Percentiles rank a stretch among this genome's conserved stretches.
phyloP scores from a whole-genome alignment of 2,797 vertebrate species.

The Urophycis tenuis region DNA sequence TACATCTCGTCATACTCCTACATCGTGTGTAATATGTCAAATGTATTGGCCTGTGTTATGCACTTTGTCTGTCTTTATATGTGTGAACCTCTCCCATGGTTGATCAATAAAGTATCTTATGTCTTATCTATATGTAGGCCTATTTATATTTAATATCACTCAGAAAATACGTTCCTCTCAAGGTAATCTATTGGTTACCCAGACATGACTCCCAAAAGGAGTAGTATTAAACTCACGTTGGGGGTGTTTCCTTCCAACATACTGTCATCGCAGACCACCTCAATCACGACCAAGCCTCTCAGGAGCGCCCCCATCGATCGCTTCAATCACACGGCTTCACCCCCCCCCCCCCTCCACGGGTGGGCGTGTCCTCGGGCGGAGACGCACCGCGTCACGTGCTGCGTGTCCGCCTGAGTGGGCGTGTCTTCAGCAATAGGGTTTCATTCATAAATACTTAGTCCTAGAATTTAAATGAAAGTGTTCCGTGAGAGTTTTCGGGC shows the following conservation, averaged over 20 bases:
- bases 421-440: constrained; percentile 67
- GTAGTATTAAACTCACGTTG: too few relatives aligned
- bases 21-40: not conserved
- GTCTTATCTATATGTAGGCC: not conserved
- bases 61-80: not conserved
- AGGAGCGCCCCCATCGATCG: not conserved
- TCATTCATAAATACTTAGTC: constrained; percentile 88
- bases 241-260: not conserved
- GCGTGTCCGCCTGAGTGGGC: constrained; percentile 66
- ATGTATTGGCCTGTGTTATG: not conserved
- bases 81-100: too few relatives aligned
- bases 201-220: too few relatives aligned
- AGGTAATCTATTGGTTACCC: not conserved
- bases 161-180: not conserved
- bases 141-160: not conserved
- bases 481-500: constrained; percentile 42
- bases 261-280: not conserved
- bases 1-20: not conserved
- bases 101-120: too few relatives aligned
- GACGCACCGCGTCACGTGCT: constrained; percentile 58
- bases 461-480: constrained; percentile 69
- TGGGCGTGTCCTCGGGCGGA: not conserved
- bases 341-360: not conserved
- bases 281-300: not conserved
- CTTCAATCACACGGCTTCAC: too few relatives aligned